These are phyloP conservation scores for Chaetura pelagica DNA, from an alignment of 2,113 vertebrate genomes.

Conservation along the genomic window DNA sequence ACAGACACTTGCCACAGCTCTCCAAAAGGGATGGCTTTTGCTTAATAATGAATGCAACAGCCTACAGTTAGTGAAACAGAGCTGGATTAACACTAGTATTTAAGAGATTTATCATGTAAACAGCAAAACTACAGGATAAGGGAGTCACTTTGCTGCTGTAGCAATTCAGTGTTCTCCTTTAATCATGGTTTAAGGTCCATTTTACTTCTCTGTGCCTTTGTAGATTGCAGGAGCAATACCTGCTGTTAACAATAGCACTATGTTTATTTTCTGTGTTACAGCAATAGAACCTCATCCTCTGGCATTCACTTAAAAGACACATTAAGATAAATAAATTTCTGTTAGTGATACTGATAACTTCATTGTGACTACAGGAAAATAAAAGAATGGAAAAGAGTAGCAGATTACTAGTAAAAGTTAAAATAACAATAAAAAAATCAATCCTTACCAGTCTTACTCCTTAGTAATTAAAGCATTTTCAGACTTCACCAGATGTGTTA, in stretches of 20 bases:
- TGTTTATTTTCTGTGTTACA: not conserved
- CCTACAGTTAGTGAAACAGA: not conserved
- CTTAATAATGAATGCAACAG: not conserved
- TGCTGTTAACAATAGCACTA: not conserved
- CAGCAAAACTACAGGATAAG: not conserved
- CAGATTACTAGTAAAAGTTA: not conserved
- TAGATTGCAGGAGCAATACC: not conserved
- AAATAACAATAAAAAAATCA: not conserved
- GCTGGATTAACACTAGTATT: not conserved
- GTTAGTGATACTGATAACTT: not conserved
- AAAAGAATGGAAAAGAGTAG: not conserved
- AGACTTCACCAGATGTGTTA: not conserved
- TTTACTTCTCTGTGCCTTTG: not conserved
- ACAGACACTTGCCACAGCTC: not conserved
- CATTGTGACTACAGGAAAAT: not conserved
- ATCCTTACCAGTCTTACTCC: not conserved
- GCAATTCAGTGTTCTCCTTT: not conserved
- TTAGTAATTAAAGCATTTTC: not conserved
- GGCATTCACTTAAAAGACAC: not conserved
- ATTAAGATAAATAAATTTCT: not conserved
- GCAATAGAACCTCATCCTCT: not conserved
- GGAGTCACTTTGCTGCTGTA: not conserved
- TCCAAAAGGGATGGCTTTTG: not conserved
- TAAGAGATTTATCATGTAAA: not conserved
- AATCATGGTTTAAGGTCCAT: not conserved